Evolutionary conservation across 2,888 invertebrate genomes (phyloP).

Genomic region (Tolmerus cingulatus): DNA sequence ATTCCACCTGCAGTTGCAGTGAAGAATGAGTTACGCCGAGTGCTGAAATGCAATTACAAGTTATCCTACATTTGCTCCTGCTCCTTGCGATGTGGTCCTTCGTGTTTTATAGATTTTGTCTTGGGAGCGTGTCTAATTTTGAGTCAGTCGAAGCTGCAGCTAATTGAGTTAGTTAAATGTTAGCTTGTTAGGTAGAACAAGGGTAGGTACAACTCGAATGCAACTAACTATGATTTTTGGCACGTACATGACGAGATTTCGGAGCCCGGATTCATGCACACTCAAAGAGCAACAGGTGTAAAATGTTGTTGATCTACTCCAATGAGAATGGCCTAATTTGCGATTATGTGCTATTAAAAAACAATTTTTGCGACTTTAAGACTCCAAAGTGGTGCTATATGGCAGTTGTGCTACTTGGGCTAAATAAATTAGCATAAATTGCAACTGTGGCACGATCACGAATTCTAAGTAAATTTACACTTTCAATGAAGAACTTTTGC

Average conservation of each 20-base stretch:
- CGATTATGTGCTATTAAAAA: conserved; percentile 25
- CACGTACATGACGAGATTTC: not conserved
- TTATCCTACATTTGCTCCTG: not conserved
- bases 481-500: conserved; percentile 20
- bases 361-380: conserved; percentile 10
- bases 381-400: not conserved
- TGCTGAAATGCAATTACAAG: not conserved
- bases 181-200: not conserved
- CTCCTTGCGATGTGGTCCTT: not conserved
- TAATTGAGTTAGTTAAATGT: not conserved
- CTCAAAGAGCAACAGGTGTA: not conserved
- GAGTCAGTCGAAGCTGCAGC: not conserved
- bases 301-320: not conserved
- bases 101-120: not conserved
- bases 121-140: not conserved
- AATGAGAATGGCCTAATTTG: not conserved
- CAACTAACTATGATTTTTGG: not conserved
- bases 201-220: not conserved
- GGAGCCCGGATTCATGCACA: not conserved
- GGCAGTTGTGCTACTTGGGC: not conserved
- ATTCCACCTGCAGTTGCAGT: not conserved
- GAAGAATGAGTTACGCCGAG: not conserved
- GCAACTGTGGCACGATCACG: not conserved
- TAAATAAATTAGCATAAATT: conserved; percentile 27
- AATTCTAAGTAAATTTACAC: conserved; percentile 15